These are phyloP conservation scores for Hemitrygon akajei DNA, from an alignment of 2,797 vertebrate genomes.

Conservation along the genomic window DNA sequence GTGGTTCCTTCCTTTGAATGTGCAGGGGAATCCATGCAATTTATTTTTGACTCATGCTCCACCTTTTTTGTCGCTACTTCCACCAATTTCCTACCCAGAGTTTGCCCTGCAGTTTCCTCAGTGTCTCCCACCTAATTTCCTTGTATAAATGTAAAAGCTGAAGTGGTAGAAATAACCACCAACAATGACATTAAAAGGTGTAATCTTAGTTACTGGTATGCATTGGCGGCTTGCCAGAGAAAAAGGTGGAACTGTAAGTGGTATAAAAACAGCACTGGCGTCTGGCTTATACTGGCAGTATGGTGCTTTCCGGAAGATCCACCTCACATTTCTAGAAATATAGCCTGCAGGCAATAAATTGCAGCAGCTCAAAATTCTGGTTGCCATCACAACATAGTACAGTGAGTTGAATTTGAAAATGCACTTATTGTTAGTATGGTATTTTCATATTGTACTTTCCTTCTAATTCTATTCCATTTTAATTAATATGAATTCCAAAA, in stretches of 20 bases:
- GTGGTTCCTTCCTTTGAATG: neutral
- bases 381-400: neutral
- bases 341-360: neutral
- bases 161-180: neutral
- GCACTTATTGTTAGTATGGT: neutral
- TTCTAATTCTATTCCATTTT: neutral
- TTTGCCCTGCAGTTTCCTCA: neutral
- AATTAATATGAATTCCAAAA: neutral
- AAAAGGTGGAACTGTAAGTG: no score
- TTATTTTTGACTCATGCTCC: neutral
- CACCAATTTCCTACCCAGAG: neutral
- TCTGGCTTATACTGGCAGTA: no score
- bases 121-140: neutral
- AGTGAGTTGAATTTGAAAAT: neutral
- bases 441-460: neutral
- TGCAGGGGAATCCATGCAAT: neutral
- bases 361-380: neutral
- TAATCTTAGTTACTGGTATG: neutral
- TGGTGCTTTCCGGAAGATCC: no score
- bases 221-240: no score
- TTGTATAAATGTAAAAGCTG: constrained; percentile 3
- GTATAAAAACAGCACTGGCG: no score
- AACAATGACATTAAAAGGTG: neutral
- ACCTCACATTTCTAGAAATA: no score
- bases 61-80: neutral